Percentiles rank a stretch among this genome's conserved stretches.
Conservation (phyloP, 2,797 vertebrate genomes). For the Bryconaethiops microstoma region DNA sequence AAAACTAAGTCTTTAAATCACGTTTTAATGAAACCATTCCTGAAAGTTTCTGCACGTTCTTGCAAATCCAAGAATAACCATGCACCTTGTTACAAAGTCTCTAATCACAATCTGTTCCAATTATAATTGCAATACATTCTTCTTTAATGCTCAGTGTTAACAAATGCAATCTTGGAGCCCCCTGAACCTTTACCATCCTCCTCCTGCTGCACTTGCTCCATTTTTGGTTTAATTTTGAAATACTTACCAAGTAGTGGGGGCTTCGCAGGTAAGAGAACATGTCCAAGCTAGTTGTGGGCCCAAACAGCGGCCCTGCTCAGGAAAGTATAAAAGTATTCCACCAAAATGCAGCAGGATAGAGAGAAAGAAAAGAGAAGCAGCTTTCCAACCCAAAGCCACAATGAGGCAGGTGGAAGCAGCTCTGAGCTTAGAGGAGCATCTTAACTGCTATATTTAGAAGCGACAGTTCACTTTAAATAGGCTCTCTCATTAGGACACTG, state of each 20-base stretch:
- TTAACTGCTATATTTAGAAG: slow-evolving; percentile 64
- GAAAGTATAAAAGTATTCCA: slow-evolving; percentile 27
- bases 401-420: slow-evolving; percentile 29
- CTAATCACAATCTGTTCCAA: too few relatives aligned
- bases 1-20: not conserved
- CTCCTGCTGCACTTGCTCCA: not conserved
- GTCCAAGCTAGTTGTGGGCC: not conserved
- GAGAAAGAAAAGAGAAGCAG: slow-evolving; percentile 4
- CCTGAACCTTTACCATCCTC: not conserved
- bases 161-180: not conserved
- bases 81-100: too few relatives aligned
- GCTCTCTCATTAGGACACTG: slow-evolving; percentile 68
- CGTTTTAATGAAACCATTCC: too few relatives aligned
- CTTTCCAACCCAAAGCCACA: slow-evolving; percentile 43
- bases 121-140: too few relatives aligned
- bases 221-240: not conserved
- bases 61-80: too few relatives aligned
- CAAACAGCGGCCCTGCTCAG: not conserved
- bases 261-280: slow-evolving; percentile 49
- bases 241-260: slow-evolving; percentile 46
- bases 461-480: slow-evolving; percentile 70
- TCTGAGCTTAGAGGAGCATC: slow-evolving; percentile 37
- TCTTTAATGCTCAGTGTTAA: not conserved
- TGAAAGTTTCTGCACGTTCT: too few relatives aligned
- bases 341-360: slow-evolving; percentile 39